Percentiles rank a stretch among this genome's conserved stretches.
Evolutionary conservation across 2,888 invertebrate genomes (phyloP).

Genomic region (Tetragonisca angustula): DNA sequence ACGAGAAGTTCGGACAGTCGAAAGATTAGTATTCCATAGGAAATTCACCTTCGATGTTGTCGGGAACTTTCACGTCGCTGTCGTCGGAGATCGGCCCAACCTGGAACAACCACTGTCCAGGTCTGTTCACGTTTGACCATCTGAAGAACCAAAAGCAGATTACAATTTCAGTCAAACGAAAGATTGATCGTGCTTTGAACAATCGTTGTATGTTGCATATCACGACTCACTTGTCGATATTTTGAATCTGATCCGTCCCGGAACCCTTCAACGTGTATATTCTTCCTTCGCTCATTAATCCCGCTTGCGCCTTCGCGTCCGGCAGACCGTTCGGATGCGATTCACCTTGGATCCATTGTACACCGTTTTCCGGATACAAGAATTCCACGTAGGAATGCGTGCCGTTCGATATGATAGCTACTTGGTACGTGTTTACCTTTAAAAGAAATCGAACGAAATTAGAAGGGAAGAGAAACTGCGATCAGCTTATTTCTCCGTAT

Average conservation of each 20-base stretch:
- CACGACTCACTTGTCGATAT: constrained; percentile 89
- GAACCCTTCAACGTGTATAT: constrained; percentile 92
- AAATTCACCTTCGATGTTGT: constrained; percentile 82
- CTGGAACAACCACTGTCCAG: constrained; percentile 94
- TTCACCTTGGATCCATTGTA: constrained; percentile 96
- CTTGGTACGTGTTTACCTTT: constrained; percentile 96
- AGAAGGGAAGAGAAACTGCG: not conserved
- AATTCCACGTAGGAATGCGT: constrained; percentile 93
- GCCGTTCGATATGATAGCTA: constrained; percentile 88
- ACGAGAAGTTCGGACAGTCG: too few relatives aligned
- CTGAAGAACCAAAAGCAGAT: constrained; percentile 84
- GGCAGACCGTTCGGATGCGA: constrained; percentile 90
- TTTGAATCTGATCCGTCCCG: constrained; percentile 94
- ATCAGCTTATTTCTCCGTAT: not conserved
- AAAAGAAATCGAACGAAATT: constrained; percentile 21
- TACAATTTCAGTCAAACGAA: not conserved
- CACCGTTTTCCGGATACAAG: constrained; percentile 93
- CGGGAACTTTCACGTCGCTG: constrained; percentile 89
- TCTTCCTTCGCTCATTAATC: constrained; percentile 94
- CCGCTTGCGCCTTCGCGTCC: constrained; percentile 97
- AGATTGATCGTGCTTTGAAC: not conserved
- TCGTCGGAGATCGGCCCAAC: constrained; percentile 89
- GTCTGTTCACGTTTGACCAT: constrained; percentile 93
- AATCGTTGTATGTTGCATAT: too few relatives aligned
- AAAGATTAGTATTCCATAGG: not conserved